Evolutionary conservation across 2,888 invertebrate genomes (phyloP), one percentile per base, ranked within the genome.

Genomic region (Rhagonycha fulva): DNA sequence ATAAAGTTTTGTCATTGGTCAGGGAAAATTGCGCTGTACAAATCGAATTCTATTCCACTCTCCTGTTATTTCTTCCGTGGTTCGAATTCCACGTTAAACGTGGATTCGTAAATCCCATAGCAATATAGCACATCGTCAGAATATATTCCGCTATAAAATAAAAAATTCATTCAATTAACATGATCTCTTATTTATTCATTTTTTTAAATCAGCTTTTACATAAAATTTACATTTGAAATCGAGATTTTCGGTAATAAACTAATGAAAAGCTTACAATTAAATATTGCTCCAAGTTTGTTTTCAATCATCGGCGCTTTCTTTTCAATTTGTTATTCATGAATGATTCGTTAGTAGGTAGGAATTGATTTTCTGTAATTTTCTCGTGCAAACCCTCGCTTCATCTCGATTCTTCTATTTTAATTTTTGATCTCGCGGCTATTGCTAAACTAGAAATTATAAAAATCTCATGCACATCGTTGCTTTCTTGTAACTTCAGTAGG

Each of bases 401-500:
- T 47, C 47, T 47, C 47, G 47, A 47, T 47, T 47, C 47, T 47
- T 47, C n/a, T 47, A n/a, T 47, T 47, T 47, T 47, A 47, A 47
- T 47, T 72, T 71, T 63, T 28, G 70, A 69, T 72, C 75, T 75
- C 30, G 28, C 75, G 72, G 69, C 72, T 70, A 72, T 72, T 72
- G 60, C 72, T 71, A 74, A 76, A 76, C 76, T 76, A 73, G 75
- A 75, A 75, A 72, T 67, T 72, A 14, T 62, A 78, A 78, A 76
- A 76, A 71, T 76, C 72, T 73, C 79, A 70, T 77, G 79, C 77
- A 77, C 77, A 77, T 77, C 77, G 75, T 62, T 74, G 76, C 72
- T 74, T 73, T 76, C 77, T 72, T 74, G 73, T 71, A 74, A 76
- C 78, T 80, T 81, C 80, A 80, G 76, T 81, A 78, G 80, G 80